phyloP scores from a whole-genome alignment of 2,888 invertebrate genomes.

The Arrhopalites spinosus region DNA sequence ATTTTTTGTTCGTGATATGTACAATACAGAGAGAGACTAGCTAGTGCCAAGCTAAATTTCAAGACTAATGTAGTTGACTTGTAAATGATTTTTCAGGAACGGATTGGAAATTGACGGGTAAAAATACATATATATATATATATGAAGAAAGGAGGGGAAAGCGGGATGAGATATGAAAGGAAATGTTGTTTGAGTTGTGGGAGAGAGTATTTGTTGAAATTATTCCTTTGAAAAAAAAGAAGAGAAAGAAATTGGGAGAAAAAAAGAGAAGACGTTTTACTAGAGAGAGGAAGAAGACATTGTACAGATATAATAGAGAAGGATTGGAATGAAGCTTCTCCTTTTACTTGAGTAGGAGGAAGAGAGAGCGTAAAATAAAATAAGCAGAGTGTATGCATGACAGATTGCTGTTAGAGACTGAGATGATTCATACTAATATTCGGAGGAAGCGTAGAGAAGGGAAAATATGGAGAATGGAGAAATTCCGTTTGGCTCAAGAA shows the following conservation, averaged over 20 bases:
- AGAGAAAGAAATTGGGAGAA: background rate
- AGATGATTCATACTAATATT: slow-evolving; percentile 33
- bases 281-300: too few species aligned
- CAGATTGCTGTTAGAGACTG: slow-evolving; percentile 26
- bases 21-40: background rate
- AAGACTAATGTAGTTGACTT: background rate
- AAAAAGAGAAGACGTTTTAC: background rate
- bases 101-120: slow-evolving; percentile 14
- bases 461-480: slow-evolving; percentile 16
- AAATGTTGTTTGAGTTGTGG: slow-evolving; percentile 7
- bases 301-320: too few species aligned
- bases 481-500: slow-evolving; percentile 16
- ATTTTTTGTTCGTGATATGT: background rate
- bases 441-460: background rate
- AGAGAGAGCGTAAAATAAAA: slow-evolving; percentile 5
- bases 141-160: slow-evolving; percentile 5
- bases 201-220: slow-evolving; percentile 28
- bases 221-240: slow-evolving; percentile 20
- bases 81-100: background rate
- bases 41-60: background rate
- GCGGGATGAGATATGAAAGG: background rate
- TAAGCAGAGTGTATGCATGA: slow-evolving; percentile 23
- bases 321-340: too few species aligned
- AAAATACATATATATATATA: background rate
- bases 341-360: background rate